phyloP scores from a whole-genome alignment of 2,888 invertebrate genomes.

The Chymomyza caudatula region DNA sequence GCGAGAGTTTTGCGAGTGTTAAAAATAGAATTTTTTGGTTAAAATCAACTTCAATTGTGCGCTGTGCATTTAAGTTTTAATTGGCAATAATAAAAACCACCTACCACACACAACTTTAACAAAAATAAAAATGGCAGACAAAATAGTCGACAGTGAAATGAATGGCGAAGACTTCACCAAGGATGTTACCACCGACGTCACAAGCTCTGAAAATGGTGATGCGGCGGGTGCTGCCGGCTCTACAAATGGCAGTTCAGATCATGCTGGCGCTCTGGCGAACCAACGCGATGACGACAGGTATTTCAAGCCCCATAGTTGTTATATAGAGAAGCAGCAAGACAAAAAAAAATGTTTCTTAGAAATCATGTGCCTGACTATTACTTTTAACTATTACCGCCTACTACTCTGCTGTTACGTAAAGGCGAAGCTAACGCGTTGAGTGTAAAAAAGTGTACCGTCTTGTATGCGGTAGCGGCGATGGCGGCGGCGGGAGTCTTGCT shows the following conservation, averaged over 20 bases:
- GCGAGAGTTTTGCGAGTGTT: slow-evolving; percentile 71
- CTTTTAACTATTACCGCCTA: slow-evolving; percentile 46
- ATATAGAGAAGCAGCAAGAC: not conserved
- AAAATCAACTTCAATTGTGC: slow-evolving; percentile 45
- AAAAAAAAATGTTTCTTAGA: slow-evolving; percentile 4
- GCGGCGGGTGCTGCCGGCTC: slow-evolving; percentile 80
- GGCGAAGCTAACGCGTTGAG: slow-evolving; percentile 59
- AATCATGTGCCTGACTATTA: slow-evolving; percentile 61
- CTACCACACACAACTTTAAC: slow-evolving; percentile 24
- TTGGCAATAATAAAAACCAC: slow-evolving; percentile 28
- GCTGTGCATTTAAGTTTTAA: slow-evolving; percentile 44
- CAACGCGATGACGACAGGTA: slow-evolving; percentile 89
- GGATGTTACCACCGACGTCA: slow-evolving; percentile 81
- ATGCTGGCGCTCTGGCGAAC: slow-evolving; percentile 50
- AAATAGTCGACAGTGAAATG: slow-evolving; percentile 83
- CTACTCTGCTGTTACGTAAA: slow-evolving; percentile 67
- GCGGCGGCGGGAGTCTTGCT: slow-evolving; percentile 48
- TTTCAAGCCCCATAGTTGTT: slow-evolving; percentile 50
- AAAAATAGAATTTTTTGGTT: slow-evolving; percentile 36
- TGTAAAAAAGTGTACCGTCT: slow-evolving; percentile 41
- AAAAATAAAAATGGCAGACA: slow-evolving; percentile 80
- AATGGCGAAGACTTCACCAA: slow-evolving; percentile 89
- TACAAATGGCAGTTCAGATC: slow-evolving; percentile 69
- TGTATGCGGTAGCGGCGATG: slow-evolving; percentile 15
- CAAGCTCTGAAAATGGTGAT: slow-evolving; percentile 80